Evolutionary conservation across 2,888 invertebrate genomes (phyloP).

Genomic region (Apomyelois bistriatella): DNA sequence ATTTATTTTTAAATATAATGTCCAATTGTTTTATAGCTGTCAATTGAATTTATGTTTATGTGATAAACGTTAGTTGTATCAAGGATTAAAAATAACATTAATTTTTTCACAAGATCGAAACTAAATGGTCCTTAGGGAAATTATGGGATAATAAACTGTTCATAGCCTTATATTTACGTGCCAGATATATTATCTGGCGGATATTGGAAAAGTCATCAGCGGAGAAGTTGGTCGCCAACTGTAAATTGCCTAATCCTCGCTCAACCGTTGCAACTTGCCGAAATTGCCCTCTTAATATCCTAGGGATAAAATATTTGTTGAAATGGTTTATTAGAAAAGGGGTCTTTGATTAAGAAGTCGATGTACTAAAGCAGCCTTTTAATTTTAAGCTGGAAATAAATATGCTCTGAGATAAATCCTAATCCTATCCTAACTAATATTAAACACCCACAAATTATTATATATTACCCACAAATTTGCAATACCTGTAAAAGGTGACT

Average conservation of each 20-base stretch:
- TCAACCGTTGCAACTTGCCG: not conserved
- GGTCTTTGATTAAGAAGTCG: not conserved
- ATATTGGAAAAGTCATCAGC: conserved; percentile 15
- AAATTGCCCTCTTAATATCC: conserved; percentile 1
- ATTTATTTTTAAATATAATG: no score
- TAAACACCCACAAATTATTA: no score
- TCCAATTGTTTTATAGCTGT: no score
- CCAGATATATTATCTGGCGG: conserved; percentile 4
- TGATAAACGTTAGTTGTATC: no score
- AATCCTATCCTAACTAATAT: no score
- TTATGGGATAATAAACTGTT: not conserved
- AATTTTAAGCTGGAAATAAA: no score
- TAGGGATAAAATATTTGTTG: not conserved
- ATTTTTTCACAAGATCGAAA: no score
- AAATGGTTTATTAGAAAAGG: not conserved
- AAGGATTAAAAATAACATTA: no score
- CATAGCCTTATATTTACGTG: not conserved
- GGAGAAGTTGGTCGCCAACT: not conserved
- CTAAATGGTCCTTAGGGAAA: not conserved
- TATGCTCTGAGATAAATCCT: no score
- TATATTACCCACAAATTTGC: no score
- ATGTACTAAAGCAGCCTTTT: not conserved
- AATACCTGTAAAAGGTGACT: no score
- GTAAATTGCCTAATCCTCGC: conserved; percentile 8
- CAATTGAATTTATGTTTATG: no score